A percentile compares a stretch with the other conserved stretches of the same genome.
Evolutionary conservation across 2,888 invertebrate species (phyloP).

Genomic region (Tillus elongatus): DNA sequence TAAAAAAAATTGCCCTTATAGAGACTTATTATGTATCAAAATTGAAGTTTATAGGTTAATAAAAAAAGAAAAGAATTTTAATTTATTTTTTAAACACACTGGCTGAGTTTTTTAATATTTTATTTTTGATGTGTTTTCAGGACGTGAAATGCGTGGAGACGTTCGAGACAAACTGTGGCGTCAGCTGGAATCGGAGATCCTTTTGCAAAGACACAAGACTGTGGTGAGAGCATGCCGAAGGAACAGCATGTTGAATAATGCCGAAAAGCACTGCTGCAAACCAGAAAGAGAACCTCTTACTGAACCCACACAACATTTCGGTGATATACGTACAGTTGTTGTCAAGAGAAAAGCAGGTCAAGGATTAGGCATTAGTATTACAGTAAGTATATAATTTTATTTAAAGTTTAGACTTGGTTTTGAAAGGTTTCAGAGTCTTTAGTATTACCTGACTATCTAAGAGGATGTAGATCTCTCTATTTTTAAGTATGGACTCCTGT

Average conservation of each 20-base stretch:
- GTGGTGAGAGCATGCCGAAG: conserved; percentile 58
- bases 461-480: no score
- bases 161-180: conserved; percentile 72
- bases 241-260: conserved; percentile 36
- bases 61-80: no score
- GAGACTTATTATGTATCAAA: no score
- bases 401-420: no score
- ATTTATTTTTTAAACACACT: no score
- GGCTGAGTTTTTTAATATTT: neutral
- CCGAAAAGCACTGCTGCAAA: conserved; percentile 30
- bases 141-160: conserved; percentile 68
- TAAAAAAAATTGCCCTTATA: no score
- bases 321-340: conserved; percentile 53
- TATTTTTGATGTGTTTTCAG: conserved; percentile 23
- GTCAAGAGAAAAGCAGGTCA: conserved; percentile 65
- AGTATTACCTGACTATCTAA: no score
- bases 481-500: no score
- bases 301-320: conserved; percentile 39
- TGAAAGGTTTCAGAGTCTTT: no score
- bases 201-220: conserved; percentile 77
- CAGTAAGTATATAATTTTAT: conserved; percentile 45
- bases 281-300: conserved; percentile 27
- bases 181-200: conserved; percentile 77
- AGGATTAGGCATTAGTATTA: conserved; percentile 77
- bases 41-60: no score